Evolutionary conservation across 2,888 invertebrate genomes (phyloP).

Genomic region (Troilus luridus): DNA sequence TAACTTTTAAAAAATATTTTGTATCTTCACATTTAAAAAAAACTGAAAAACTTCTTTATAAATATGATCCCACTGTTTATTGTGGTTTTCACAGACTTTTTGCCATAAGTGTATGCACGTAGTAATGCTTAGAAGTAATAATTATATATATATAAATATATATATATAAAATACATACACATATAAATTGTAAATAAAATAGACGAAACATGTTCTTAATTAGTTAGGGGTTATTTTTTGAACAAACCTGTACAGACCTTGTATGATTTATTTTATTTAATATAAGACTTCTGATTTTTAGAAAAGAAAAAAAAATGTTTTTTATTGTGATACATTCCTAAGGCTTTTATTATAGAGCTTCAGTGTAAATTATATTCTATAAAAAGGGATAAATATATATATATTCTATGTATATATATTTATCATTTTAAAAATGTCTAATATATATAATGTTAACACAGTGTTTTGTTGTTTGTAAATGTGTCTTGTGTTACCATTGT

Average conservation of each 20-base stretch:
- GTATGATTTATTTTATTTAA: constrained; percentile 44
- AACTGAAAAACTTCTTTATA: constrained; percentile 1
- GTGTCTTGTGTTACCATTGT: constrained; percentile 4
- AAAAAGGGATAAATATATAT: neutral
- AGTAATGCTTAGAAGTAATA: constrained; percentile 26
- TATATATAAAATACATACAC: constrained; percentile 29
- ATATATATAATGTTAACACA: neutral
- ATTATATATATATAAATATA: constrained; percentile 5
- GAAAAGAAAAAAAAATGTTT: neutral
- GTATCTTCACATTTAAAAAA: constrained; percentile 15
- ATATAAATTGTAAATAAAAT: constrained; percentile 42
- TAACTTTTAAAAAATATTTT: constrained; percentile 36
- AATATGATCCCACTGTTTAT: constrained; percentile 35
- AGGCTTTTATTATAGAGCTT: constrained; percentile 31
- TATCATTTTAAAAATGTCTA: constrained; percentile 1
- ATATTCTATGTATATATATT: neutral
- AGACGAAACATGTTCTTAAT: constrained; percentile 30
- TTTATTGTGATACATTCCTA: constrained; percentile 54
- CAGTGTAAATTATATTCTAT: neutral
- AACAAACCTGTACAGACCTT: constrained; percentile 52
- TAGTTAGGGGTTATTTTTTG: constrained; percentile 37
- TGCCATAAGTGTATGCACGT: constrained; percentile 46
- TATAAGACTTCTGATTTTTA: constrained; percentile 36
- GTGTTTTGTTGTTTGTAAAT: constrained; percentile 1
- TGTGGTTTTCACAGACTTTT: constrained; percentile 14